Percentiles rank a stretch among this genome's conserved stretches.
Conservation (phyloP, 2,113 vertebrate species). For the Acinonyx jubatus region DNA sequence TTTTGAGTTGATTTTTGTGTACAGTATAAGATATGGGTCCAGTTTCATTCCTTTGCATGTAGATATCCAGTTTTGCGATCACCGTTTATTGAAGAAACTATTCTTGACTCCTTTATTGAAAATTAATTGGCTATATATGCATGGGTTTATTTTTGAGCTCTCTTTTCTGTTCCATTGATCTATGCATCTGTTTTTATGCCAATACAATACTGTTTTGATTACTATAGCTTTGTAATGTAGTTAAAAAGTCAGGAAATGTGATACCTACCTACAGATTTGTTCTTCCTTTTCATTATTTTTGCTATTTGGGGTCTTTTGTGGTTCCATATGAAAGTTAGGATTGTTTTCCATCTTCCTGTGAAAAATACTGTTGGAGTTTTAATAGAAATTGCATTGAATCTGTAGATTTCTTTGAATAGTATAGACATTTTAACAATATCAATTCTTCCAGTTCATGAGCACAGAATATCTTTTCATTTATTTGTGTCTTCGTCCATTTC, state of each 20-base stretch:
- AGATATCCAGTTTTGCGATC: not conserved
- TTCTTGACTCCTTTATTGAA: not conserved
- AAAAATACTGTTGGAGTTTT: not conserved
- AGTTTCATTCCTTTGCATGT: not conserved
- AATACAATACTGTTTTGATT: not conserved
- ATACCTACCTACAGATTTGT: not conserved
- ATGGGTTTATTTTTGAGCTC: not conserved
- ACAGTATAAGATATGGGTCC: not conserved
- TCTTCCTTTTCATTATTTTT: not conserved
- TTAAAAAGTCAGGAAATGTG: not conserved
- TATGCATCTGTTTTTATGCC: not conserved
- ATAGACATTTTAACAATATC: not conserved
- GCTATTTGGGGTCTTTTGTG: not conserved
- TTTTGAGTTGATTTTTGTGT: not conserved
- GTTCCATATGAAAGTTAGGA: not conserved
- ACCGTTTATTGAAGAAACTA: not conserved
- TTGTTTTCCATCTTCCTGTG: not conserved
- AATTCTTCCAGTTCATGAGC: not conserved
- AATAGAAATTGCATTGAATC: not conserved
- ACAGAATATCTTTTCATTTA: not conserved
- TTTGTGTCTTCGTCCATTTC: not conserved
- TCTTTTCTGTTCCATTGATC: not conserved
- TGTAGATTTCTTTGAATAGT: not conserved
- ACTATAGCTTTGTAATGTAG: not conserved
- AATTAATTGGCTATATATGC: not conserved